These are phyloP conservation scores for Leptinotarsa peninsularis DNA, from an alignment of 2,888 invertebrate genomes.

Conservation along the genomic window DNA sequence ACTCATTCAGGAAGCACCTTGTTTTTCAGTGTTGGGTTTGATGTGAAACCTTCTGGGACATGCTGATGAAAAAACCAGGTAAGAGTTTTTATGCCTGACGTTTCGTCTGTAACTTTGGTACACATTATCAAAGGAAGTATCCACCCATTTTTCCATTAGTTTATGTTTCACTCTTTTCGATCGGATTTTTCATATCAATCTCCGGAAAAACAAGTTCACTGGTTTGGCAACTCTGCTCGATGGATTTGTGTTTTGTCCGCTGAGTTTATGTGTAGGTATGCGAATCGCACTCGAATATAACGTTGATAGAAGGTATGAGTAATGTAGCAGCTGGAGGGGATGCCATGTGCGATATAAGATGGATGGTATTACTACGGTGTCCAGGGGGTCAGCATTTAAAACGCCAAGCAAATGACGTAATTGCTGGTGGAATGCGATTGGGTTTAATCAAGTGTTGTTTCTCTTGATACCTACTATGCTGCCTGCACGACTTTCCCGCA, in stretches of 20 bases:
- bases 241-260: neutral
- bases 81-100: too few species aligned
- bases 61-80: too few species aligned
- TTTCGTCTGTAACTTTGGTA: too few species aligned
- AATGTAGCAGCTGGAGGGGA: conserved; percentile 12
- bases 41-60: too few species aligned
- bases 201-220: too few species aligned
- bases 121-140: too few species aligned
- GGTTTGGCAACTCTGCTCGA: neutral
- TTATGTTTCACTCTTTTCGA: too few species aligned
- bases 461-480: too few species aligned
- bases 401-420: conserved; percentile 3
- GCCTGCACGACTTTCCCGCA: neutral
- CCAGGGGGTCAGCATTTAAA: conserved; percentile 4
- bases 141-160: too few species aligned
- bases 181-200: too few species aligned
- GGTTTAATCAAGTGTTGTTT: neutral
- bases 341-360: conserved; percentile 16
- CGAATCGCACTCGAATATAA: neutral
- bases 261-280: neutral
- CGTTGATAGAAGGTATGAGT: neutral
- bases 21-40: too few species aligned
- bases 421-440: conserved; percentile 8
- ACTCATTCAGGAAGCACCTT: too few species aligned
- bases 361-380: conserved; percentile 7